A percentile compares a stretch with the other conserved stretches of the same genome.
Evolutionary conservation across 2,888 invertebrate genomes (phyloP).

Genomic region (Pinctada fucata): DNA sequence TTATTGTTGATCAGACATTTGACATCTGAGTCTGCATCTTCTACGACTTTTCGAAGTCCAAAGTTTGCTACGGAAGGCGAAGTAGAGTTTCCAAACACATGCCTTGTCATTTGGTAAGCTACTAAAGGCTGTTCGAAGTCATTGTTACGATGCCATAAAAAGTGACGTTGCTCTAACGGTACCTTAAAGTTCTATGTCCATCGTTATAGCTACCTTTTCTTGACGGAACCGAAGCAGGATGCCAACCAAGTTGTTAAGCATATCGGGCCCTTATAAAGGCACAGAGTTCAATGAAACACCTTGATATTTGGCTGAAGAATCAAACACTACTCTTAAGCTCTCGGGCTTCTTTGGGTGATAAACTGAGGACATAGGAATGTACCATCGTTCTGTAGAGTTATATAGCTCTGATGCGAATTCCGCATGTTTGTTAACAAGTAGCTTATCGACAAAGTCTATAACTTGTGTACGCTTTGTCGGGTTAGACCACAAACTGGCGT

Average conservation of each 20-base stretch:
- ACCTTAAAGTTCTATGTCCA: not conserved
- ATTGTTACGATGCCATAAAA: slow-evolving; percentile 4
- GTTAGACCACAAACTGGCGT: not conserved
- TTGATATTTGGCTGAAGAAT: not conserved
- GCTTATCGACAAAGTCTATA: not conserved
- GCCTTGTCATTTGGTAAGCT: slow-evolving; percentile 7
- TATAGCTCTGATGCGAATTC: not conserved
- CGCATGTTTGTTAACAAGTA: not conserved
- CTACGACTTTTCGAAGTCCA: too few relatives aligned
- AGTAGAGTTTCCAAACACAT: slow-evolving; percentile 1
- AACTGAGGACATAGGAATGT: not conserved
- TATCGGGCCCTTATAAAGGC: not conserved
- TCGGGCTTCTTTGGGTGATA: slow-evolving; percentile 1
- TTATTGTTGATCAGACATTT: too few relatives aligned
- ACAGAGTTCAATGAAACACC: not conserved
- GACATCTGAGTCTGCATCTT: too few relatives aligned
- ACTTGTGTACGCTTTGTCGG: not conserved
- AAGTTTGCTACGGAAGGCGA: too few relatives aligned
- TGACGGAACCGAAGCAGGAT: not conserved
- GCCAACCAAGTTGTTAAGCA: not conserved
- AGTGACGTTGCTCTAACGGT: too few relatives aligned
- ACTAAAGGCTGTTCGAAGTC: slow-evolving; percentile 5
- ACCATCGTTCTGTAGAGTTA: not conserved
- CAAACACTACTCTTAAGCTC: not conserved
- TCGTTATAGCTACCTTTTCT: not conserved